Conservation (phyloP, 2,113 vertebrate species). For the Patagioenas fasciata region DNA sequence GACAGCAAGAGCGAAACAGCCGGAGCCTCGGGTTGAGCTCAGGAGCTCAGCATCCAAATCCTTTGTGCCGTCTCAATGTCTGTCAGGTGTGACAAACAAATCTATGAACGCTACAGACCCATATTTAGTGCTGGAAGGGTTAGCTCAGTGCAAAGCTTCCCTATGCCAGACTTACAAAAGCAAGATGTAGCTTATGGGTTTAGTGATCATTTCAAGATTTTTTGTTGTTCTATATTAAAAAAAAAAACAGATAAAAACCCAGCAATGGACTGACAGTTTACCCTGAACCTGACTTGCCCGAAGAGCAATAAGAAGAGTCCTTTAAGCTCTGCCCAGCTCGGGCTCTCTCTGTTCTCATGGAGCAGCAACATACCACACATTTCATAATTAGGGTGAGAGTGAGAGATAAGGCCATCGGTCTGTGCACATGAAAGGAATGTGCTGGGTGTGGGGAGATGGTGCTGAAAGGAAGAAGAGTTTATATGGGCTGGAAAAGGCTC, state of each 20-base stretch:
- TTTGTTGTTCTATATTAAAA: background rate
- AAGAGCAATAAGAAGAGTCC: background rate
- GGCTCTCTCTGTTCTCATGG: background rate
- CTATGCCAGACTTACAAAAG: background rate
- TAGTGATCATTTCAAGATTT: background rate
- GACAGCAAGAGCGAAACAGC: background rate
- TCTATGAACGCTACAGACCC: accelerated
- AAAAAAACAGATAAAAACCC: background rate
- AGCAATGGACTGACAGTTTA: background rate
- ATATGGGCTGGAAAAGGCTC: background rate
- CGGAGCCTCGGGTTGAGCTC: background rate
- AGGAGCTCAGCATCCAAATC: background rate
- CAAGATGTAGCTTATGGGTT: accelerated
- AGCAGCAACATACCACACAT: constrained; percentile 54
- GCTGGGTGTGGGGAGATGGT: constrained; percentile 22
- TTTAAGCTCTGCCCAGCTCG: background rate
- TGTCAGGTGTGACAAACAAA: background rate
- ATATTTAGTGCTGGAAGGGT: background rate
- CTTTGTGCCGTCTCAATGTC: background rate
- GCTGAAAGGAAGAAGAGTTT: constrained; percentile 49
- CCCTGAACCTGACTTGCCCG: background rate
- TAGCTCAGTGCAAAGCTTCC: background rate
- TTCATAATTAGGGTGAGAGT: constrained; percentile 24
- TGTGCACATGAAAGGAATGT: constrained; percentile 49
- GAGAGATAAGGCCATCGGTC: constrained; percentile 10